Conservation (phyloP, 2,797 vertebrate genomes). For the Enoplosus armatus region DNA sequence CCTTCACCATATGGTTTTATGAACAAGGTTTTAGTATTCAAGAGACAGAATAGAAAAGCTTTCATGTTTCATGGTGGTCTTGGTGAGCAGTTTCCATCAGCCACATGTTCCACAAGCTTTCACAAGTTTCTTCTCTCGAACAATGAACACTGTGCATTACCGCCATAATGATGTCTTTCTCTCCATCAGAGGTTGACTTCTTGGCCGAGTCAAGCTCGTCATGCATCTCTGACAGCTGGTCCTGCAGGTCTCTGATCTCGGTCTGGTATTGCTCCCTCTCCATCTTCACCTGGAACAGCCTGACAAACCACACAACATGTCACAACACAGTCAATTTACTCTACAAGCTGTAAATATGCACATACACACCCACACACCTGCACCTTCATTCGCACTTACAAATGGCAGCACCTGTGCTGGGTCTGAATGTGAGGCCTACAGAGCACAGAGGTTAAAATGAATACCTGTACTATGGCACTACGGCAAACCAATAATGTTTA, state of each 20-base stretch:
- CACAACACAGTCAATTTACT: constrained; percentile 42
- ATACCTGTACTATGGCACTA: constrained; percentile 32
- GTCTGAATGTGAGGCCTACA: constrained; percentile 32
- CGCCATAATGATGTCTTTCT: constrained; percentile 90
- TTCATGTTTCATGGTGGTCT: neutral
- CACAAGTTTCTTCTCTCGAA: neutral
- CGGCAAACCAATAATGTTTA: constrained; percentile 55
- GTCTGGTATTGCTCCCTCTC: constrained; percentile 95
- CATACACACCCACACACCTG: constrained; percentile 52
- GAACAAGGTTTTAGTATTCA: neutral
- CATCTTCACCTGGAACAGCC: constrained; percentile 98
- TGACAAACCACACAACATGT: constrained; percentile 70
- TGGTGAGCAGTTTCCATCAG: neutral
- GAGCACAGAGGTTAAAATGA: constrained; percentile 44
- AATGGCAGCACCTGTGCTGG: constrained; percentile 60
- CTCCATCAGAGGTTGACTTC: constrained; percentile 82
- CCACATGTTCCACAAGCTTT: neutral
- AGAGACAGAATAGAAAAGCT: neutral
- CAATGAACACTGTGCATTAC: constrained; percentile 77
- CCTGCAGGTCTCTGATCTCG: constrained; percentile 97
- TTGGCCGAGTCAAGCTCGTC: constrained; percentile 95
- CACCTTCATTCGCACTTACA: constrained; percentile 56
- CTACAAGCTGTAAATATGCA: constrained; percentile 13
- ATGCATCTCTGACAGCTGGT: constrained; percentile 99
- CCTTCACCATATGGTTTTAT: neutral